Conservation (phyloP, 2,888 invertebrate genomes). For the Sabellastarte sp. region DNA sequence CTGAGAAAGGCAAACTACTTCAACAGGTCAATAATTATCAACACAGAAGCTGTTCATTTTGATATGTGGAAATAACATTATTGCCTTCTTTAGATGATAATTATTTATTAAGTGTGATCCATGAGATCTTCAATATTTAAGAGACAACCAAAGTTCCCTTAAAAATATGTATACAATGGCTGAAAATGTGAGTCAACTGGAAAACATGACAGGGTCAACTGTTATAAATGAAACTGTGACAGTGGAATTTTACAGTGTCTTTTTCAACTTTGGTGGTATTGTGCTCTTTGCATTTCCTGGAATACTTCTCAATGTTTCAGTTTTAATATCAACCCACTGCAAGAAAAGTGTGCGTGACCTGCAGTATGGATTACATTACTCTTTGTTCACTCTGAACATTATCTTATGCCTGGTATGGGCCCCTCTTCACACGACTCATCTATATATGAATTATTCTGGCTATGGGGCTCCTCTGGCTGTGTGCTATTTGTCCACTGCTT, state of each 20-base stretch:
- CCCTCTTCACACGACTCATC: constrained; percentile 10
- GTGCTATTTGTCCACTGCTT: constrained; percentile 10
- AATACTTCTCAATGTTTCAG: constrained; percentile 6
- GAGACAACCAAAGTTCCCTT: no score
- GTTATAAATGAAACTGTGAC: neutral
- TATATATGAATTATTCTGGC: constrained; percentile 6
- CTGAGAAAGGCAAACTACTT: no score
- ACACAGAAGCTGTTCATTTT: no score
- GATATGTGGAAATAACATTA: no score
- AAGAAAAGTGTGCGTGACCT: constrained; percentile 14
- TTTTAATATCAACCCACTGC: constrained; percentile 10
- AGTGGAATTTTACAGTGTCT: neutral
- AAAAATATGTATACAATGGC: no score
- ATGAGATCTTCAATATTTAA: neutral
- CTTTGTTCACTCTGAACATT: constrained; percentile 8
- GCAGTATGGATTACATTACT: constrained; percentile 11
- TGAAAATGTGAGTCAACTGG: no score
- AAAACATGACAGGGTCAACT: no score
- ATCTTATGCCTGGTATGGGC: constrained; percentile 13
- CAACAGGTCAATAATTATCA: no score
- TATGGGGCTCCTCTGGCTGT: constrained; percentile 1
- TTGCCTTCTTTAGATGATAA: no score
- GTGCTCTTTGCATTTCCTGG: constrained; percentile 8
- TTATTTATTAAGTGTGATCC: no score
- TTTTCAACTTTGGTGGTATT: neutral